phyloP scores from a whole-genome alignment of 2,888 invertebrate genomes.

The Melanophora roralis region DNA sequence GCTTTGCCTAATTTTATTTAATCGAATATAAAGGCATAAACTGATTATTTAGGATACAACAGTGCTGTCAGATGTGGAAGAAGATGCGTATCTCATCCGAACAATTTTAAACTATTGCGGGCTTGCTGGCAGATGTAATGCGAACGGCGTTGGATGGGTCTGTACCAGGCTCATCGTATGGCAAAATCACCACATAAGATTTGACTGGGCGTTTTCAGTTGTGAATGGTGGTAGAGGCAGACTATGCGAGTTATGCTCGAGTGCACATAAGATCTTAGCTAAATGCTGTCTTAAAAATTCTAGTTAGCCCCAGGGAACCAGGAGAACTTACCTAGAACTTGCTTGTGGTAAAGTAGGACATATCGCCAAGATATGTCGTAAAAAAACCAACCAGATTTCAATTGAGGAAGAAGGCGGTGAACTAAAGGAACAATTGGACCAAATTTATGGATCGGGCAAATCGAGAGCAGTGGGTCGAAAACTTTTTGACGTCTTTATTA shows the following conservation, averaged over 20 bases:
- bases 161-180: neutral
- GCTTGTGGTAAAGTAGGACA: neutral
- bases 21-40: too few species aligned
- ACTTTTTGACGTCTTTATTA: neutral
- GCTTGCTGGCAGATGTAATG: constrained; percentile 21
- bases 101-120: neutral
- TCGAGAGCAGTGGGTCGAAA: neutral
- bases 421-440: neutral
- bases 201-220: constrained; percentile 30
- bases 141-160: neutral
- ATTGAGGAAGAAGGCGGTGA: neutral
- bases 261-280: constrained; percentile 27
- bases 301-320: constrained; percentile 11
- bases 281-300: constrained; percentile 30
- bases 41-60: neutral
- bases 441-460: too few species aligned
- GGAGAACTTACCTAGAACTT: neutral
- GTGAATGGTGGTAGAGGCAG: constrained; percentile 9
- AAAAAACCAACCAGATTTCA: neutral
- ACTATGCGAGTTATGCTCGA: constrained; percentile 18
- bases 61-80: constrained; percentile 33
- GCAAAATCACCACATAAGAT: neutral
- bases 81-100: constrained; percentile 30
- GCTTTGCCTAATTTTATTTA: too few species aligned
- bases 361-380: neutral